Evolutionary conservation across 2,888 invertebrate species (phyloP).

Genomic region (Candidula unifasciata): DNA sequence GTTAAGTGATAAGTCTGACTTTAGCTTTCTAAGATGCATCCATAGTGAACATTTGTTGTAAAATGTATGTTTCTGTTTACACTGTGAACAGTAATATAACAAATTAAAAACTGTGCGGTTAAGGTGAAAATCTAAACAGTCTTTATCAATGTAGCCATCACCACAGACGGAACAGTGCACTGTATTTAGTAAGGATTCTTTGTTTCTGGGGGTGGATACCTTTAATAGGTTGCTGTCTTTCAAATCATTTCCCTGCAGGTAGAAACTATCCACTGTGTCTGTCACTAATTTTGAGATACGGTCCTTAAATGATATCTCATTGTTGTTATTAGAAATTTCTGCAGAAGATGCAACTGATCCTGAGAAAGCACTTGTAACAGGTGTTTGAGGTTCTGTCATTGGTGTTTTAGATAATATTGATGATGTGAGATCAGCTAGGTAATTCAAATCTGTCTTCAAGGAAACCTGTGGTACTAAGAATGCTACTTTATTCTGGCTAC

Average conservation of each 20-base stretch:
- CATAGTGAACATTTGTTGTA: slow-evolving; percentile 42
- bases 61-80: slow-evolving; percentile 16
- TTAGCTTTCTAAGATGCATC: slow-evolving; percentile 11
- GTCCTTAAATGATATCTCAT: neutral
- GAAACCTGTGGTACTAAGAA: slow-evolving; percentile 23
- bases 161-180: slow-evolving; percentile 31
- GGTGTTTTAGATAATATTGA: neutral
- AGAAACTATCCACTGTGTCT: slow-evolving; percentile 11
- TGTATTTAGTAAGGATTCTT: neutral
- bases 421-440: neutral
- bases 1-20: neutral
- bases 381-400: neutral
- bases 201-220: neutral
- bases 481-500: neutral
- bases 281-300: slow-evolving; percentile 4
- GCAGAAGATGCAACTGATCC: neutral
- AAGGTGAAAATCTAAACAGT: slow-evolving; percentile 26
- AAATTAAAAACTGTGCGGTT: slow-evolving; percentile 24
- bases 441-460: slow-evolving; percentile 4
- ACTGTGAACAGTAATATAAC: slow-evolving; percentile 5
- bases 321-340: neutral
- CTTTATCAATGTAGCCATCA: slow-evolving; percentile 16
- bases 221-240: slow-evolving; percentile 6
- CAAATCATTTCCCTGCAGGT: neutral
- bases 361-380: neutral